A percentile compares a stretch with the other conserved stretches of the same genome.
Evolutionary conservation across 2,888 invertebrate species (phyloP).

Genomic region (Thumatha senex): DNA sequence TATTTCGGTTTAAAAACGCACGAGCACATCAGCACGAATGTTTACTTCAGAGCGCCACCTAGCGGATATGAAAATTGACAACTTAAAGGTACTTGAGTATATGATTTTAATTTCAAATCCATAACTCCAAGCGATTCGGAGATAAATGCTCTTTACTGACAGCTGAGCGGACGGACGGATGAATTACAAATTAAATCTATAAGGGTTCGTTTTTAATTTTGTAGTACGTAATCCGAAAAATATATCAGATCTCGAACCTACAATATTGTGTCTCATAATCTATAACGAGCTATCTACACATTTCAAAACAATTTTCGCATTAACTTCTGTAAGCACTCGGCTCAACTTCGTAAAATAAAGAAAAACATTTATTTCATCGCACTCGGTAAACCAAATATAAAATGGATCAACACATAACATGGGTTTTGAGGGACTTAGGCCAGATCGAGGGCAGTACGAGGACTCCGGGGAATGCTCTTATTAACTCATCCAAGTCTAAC

Average conservation of each 20-base stretch:
- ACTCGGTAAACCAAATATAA: conserved; percentile 18
- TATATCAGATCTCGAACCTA: not conserved
- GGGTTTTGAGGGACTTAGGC: conserved; percentile 30
- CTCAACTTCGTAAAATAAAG: conserved; percentile 9
- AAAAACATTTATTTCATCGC: conserved; percentile 17
- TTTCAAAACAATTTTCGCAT: conserved; percentile 6
- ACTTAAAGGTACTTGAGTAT: too few relatives aligned
- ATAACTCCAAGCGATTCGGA: too few relatives aligned
- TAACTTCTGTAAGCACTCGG: conserved; percentile 9
- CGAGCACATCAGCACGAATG: too few relatives aligned
- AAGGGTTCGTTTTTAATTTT: too few relatives aligned
- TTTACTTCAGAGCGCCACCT: too few relatives aligned
- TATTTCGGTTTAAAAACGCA: too few relatives aligned
- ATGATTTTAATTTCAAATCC: too few relatives aligned
- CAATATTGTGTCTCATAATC: not conserved
- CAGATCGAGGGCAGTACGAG: conserved; percentile 28
- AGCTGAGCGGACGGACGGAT: too few relatives aligned
- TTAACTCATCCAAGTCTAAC: conserved; percentile 56
- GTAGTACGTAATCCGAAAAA: too few relatives aligned
- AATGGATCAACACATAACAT: conserved; percentile 20
- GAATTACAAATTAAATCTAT: too few relatives aligned
- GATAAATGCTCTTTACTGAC: too few relatives aligned
- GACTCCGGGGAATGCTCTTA: conserved; percentile 46
- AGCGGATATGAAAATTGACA: too few relatives aligned
- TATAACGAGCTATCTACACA: not conserved